These are phyloP conservation scores for Caranx ignobilis DNA, from an alignment of 2,113 vertebrate species.

Conservation along the genomic window DNA sequence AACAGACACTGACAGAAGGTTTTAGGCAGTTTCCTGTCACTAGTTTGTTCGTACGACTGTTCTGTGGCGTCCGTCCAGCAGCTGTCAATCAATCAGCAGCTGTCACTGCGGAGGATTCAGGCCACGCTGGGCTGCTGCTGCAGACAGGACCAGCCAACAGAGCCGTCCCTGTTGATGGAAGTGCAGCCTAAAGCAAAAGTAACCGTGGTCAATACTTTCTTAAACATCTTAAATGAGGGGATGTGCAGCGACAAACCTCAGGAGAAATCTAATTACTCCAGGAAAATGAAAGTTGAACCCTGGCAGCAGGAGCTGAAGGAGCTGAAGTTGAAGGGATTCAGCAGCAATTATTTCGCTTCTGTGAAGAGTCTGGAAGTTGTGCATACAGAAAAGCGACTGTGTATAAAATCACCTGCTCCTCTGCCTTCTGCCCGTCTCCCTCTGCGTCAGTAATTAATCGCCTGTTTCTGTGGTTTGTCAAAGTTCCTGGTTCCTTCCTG, in stretches of 20 bases:
- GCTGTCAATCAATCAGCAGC: slow-evolving; percentile 8
- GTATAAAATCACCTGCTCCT: background rate
- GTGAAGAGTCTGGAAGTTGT: background rate
- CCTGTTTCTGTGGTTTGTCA: no score
- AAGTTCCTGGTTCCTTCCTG: background rate
- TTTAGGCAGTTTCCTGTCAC: no score
- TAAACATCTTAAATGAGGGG: no score
- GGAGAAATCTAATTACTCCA: no score
- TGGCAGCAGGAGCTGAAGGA: background rate
- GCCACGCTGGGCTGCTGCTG: background rate
- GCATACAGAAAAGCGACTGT: background rate
- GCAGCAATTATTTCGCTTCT: background rate
- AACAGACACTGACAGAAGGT: background rate
- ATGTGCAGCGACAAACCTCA: no score
- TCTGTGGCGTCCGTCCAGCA: background rate
- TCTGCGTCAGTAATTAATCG: no score
- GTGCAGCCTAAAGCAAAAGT: no score
- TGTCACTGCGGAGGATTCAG: background rate
- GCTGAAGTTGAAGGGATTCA: background rate
- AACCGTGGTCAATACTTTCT: no score
- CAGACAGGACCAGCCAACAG: no score
- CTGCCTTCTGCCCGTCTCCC: background rate
- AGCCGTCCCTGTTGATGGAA: no score
- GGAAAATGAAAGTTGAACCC: background rate
- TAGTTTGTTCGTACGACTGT: no score